Evolutionary conservation across 2,113 vertebrate genomes (phyloP), one percentile per base, ranked within the genome.

Genomic region (Xiphias gladius): DNA sequence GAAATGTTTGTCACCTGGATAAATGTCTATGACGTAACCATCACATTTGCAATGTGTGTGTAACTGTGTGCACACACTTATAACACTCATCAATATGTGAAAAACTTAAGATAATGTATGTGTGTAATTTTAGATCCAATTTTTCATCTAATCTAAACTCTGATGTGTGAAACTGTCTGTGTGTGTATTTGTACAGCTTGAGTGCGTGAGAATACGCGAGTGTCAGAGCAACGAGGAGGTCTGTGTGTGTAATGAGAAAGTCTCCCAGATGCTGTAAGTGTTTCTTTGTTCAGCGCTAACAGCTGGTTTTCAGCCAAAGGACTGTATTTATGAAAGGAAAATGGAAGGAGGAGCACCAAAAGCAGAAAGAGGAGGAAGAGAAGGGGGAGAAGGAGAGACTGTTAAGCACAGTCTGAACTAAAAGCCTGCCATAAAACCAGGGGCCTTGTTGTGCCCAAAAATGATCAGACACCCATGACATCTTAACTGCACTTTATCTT

Each of bases 221-320:
- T 59, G 76, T 82, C 63, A 57, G 48, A 59, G 55, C 67, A 67
- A 76, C 43, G 26, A 62, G 76, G 84, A 89, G 79, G 89, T 87
- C 89, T 22, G 46, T 72, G 52, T 67, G 58, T 58, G 63, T 85
- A 89, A 93, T 85, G 74, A 89, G 72, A 91, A 91, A 78, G 87
- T 75, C 85, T 84, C 81, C 73, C 73, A 85, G 73, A 83, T 88
- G 82, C 73, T 50, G 65, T 79, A 88, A 92, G 85, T 75, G 77
- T 85, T 88, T 89, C 86, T 92, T 92, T 94, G 90, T 94, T 91
- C 75, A 64, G 76, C 72, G 73, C 66, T 83, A 92, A 92, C 92
- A 93, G 93, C 93, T 94, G 93, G 89, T 91, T 72, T 79, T 48
- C 48, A 73, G 84, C 89, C 90, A 87, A 77, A 87, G 11, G 12